Evolutionary conservation across 92 coral and sea anemone genomes (phyloP).

Genomic region (Epizoanthus stellaris): DNA sequence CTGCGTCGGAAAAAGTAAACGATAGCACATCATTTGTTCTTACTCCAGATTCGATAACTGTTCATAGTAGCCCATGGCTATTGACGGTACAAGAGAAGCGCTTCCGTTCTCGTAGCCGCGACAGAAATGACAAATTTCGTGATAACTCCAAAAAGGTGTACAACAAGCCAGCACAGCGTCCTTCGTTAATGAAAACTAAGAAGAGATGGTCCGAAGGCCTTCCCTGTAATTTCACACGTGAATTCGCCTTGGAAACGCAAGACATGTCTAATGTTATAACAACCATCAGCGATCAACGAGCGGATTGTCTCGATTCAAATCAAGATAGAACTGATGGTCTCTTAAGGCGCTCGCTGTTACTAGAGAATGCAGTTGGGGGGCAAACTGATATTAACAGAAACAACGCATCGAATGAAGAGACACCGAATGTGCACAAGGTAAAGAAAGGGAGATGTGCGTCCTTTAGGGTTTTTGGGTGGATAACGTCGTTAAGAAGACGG

Average conservation of each 20-base stretch:
- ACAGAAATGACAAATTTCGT: constrained; percentile 34
- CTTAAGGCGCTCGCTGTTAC: not conserved
- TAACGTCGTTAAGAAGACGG: constrained; percentile 13
- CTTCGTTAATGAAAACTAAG: not conserved
- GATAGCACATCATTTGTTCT: not conserved
- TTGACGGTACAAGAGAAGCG: constrained; percentile 22
- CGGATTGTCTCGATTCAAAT: not conserved
- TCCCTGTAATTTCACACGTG: not conserved
- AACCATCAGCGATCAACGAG: not conserved
- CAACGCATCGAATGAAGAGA: not conserved
- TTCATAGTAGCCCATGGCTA: not conserved
- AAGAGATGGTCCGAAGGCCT: not conserved
- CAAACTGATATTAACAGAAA: not conserved
- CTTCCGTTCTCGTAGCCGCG: constrained; percentile 36
- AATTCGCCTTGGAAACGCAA: not conserved
- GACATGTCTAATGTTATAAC: not conserved
- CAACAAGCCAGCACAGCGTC: not conserved
- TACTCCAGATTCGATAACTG: not conserved
- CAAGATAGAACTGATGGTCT: not conserved
- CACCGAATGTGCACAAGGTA: not conserved
- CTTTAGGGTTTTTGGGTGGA: constrained; percentile 23
- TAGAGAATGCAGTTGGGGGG: not conserved
- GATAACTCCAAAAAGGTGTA: not conserved
- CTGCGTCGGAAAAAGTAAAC: not conserved
- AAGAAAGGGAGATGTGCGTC: not conserved